A percentile compares a stretch with the other conserved stretches of the same genome.
Evolutionary conservation across 2,888 invertebrate species (phyloP).

Genomic region (Cybosia mesomella): DNA sequence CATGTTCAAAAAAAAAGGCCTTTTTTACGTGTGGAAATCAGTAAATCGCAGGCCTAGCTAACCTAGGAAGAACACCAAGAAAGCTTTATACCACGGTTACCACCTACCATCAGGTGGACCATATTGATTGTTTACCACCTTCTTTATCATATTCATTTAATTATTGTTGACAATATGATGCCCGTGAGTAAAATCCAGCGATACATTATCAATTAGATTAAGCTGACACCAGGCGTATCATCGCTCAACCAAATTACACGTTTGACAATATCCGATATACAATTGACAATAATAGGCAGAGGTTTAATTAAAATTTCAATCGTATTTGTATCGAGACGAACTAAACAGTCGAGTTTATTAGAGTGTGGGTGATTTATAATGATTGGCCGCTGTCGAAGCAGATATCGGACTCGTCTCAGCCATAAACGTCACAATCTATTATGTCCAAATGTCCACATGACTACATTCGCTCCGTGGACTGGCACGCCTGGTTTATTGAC

Average conservation of each 20-base stretch:
- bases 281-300: slow-evolving; percentile 37
- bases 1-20: too few species aligned
- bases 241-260: slow-evolving; percentile 24
- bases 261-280: slow-evolving; percentile 26
- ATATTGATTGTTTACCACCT: not conserved
- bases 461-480: slow-evolving; percentile 49
- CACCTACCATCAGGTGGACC: not conserved
- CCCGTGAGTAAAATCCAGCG: not conserved
- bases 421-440: slow-evolving; percentile 58
- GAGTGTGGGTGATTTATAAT: slow-evolving; percentile 55
- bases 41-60: not conserved
- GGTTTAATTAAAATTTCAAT: slow-evolving; percentile 52
- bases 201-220: slow-evolving; percentile 11
- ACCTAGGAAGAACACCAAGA: not conserved
- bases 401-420: slow-evolving; percentile 51
- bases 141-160: not conserved
- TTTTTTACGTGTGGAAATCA: too few species aligned
- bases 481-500: slow-evolving; percentile 49
- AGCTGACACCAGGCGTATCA: slow-evolving; percentile 2
- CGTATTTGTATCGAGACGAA: slow-evolving; percentile 53
- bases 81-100: not conserved
- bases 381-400: slow-evolving; percentile 57
- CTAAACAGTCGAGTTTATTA: slow-evolving; percentile 50
- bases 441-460: slow-evolving; percentile 53
- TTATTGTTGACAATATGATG: not conserved